Evolutionary conservation across 53 echinoderm and acorn worm species (phyloP).

Genomic region (Echinarachnius parma): DNA sequence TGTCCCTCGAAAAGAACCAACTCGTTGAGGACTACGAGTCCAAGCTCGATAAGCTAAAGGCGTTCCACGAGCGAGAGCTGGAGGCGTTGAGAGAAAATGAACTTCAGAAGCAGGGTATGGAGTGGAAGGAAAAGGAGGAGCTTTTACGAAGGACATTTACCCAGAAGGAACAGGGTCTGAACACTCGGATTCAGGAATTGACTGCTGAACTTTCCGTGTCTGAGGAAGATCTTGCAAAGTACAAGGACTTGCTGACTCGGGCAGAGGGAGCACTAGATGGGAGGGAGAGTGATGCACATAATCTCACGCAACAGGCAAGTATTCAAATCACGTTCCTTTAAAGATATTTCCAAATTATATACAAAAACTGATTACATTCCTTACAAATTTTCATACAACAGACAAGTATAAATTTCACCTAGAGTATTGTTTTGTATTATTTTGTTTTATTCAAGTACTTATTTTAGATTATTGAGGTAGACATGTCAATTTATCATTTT

Average conservation of each 20-base stretch:
- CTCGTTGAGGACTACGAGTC: constrained; percentile 79
- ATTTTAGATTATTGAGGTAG: too few species aligned
- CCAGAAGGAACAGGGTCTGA: constrained; percentile 72
- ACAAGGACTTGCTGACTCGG: constrained; percentile 56
- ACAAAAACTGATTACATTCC: background rate
- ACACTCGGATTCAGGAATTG: constrained; percentile 67
- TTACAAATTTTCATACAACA: too few species aligned
- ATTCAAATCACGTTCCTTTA: too few species aligned
- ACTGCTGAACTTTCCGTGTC: constrained; percentile 69
- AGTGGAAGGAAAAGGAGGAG: constrained; percentile 80
- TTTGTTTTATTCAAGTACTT: too few species aligned
- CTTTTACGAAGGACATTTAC: constrained; percentile 58
- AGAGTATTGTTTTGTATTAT: too few species aligned
- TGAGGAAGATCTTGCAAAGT: constrained; percentile 77
- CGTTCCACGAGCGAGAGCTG: constrained; percentile 89
- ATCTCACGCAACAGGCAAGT: constrained; percentile 63
- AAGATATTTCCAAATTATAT: background rate
- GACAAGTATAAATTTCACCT: too few species aligned
- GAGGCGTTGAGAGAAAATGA: constrained; percentile 69
- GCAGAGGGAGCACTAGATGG: constrained; percentile 64
- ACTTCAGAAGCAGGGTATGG: constrained; percentile 51
- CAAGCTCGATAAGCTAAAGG: constrained; percentile 84
- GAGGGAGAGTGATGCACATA: constrained; percentile 53
- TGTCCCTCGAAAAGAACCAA: constrained; percentile 66
- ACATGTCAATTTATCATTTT: too few species aligned